A percentile compares a stretch with the other conserved stretches of the same genome.
Conservation (phyloP, 1,140 invertebrate genomes). For the Trigoniulus corallinus region DNA sequence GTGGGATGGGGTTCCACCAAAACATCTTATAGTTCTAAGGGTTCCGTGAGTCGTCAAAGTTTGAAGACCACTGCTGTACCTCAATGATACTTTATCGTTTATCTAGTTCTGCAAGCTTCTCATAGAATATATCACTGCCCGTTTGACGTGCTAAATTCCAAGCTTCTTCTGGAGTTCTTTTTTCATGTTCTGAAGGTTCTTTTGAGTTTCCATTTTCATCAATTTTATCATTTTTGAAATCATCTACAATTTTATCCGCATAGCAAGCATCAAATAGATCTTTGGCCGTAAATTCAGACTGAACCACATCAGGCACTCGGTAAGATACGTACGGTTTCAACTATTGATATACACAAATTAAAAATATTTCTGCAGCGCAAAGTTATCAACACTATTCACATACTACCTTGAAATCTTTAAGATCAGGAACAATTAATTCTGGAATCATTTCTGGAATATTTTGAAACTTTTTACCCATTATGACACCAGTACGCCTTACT, state of each 20-base stretch:
- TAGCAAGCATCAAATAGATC: conserved; percentile 73
- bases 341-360: conserved; percentile 22
- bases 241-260: conserved; percentile 55
- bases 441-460: conserved; percentile 75
- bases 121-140: conserved; percentile 54
- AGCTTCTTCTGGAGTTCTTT: conserved; percentile 51
- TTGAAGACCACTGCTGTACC: no score
- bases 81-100: no score
- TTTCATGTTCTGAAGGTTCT: conserved; percentile 52
- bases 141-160: conserved; percentile 44
- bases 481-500: conserved; percentile 40
- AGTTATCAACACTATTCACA: neutral
- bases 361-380: neutral
- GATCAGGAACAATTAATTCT: conserved; percentile 76
- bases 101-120: no score
- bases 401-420: conserved; percentile 47
- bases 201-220: conserved; percentile 44
- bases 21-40: no score
- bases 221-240: conserved; percentile 53
- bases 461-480: conserved; percentile 35
- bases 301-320: conserved; percentile 46
- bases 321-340: conserved; percentile 92
- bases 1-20: no score
- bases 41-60: no score
- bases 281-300: conserved; percentile 63